These are phyloP conservation scores for Congeria kusceri DNA, from an alignment of 2,888 invertebrate species.

Conservation along the genomic window DNA sequence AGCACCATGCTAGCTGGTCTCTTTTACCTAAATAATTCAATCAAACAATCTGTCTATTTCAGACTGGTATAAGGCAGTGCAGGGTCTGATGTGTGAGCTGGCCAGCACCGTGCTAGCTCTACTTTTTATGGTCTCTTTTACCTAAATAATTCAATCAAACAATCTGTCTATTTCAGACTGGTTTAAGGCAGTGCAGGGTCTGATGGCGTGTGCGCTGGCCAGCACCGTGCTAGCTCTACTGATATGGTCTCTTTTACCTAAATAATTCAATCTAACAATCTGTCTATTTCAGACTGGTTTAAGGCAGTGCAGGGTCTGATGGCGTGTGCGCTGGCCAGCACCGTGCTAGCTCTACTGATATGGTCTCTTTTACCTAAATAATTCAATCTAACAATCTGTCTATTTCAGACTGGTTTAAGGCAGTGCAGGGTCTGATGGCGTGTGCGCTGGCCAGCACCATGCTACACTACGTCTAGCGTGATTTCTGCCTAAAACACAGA, in stretches of 20 bases:
- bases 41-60: conserved; percentile 62
- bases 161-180: conserved; percentile 75
- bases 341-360: conserved; percentile 76
- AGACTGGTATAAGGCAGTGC: conserved; percentile 82
- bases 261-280: too few relatives aligned
- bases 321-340: conserved; percentile 77
- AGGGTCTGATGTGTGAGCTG: conserved; percentile 80
- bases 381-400: too few relatives aligned
- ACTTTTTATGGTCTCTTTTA: too few relatives aligned
- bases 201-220: conserved; percentile 79
- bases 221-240: conserved; percentile 75
- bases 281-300: conserved; percentile 77
- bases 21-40: too few relatives aligned
- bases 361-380: too few relatives aligned
- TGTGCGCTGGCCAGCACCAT: conserved; percentile 77
- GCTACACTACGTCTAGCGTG: too few relatives aligned
- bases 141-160: too few relatives aligned
- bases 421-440: conserved; percentile 80
- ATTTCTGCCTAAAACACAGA: too few relatives aligned
- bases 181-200: conserved; percentile 81
- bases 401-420: conserved; percentile 81
- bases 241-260: too few relatives aligned
- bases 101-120: conserved; percentile 76
- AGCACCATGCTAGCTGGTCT: conserved; percentile 75
- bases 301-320: conserved; percentile 82